Evolutionary conservation across 2,797 vertebrate genomes (phyloP).

Genomic region (Sebastes umbrosus): DNA sequence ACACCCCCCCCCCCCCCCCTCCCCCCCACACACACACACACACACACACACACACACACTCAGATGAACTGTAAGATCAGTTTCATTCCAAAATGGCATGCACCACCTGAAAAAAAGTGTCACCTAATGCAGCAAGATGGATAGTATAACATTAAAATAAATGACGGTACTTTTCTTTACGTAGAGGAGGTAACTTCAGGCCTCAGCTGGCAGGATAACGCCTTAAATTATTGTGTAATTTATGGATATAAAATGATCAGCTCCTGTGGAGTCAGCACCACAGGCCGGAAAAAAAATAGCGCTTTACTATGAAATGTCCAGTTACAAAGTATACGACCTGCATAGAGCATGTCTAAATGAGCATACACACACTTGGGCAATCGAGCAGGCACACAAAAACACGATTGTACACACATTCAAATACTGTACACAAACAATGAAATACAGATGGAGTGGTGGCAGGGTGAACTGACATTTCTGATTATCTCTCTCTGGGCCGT

Average conservation of each 20-base stretch:
- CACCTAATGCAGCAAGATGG: not conserved
- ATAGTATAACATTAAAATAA: not conserved
- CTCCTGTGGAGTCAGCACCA: not conserved
- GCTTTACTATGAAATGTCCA: not conserved
- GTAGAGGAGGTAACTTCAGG: not conserved
- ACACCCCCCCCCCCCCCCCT: not conserved
- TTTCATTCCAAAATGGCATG: not conserved
- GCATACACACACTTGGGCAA: not conserved
- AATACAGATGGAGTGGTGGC: not conserved
- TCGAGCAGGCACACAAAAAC: not conserved
- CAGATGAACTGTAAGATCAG: no score
- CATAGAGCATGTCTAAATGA: not conserved
- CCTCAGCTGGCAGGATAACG: not conserved
- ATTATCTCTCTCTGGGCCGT: not conserved
- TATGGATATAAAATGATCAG: not conserved
- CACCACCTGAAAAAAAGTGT: not conserved
- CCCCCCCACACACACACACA: no score
- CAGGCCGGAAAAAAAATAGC: not conserved
- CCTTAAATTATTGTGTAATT: not conserved
- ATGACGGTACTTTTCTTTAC: not conserved
- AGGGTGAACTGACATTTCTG: not conserved
- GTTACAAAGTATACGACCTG: not conserved
- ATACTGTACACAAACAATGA: not conserved
- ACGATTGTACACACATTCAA: not conserved
- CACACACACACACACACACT: no score